A percentile compares a stretch with the other conserved stretches of the same genome.
These are phyloP conservation scores for Paguma larvata DNA, from an alignment of 2,797 vertebrate genomes.

Conservation along the genomic window DNA sequence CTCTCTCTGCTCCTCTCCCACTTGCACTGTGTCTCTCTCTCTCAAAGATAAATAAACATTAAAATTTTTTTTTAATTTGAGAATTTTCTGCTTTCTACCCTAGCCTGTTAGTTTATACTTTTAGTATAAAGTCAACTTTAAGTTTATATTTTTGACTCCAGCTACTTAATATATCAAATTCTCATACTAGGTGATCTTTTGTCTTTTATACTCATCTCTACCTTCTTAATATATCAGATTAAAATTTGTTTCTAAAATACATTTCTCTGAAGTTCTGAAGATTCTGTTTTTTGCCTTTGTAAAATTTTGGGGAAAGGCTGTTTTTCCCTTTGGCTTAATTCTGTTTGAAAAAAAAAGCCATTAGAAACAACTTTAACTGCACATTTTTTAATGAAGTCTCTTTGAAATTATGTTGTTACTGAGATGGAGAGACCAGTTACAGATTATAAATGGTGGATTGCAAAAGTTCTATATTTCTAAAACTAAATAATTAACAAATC, in stretches of 20 bases:
- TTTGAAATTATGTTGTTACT: conserved; percentile 21
- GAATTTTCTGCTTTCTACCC: background rate
- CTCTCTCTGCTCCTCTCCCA: too few species aligned
- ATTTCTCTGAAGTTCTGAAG: background rate
- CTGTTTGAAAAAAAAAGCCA: background rate
- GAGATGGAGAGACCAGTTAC: background rate
- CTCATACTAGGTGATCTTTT: background rate
- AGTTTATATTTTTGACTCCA: conserved; percentile 8
- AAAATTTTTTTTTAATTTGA: background rate
- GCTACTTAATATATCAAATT: background rate
- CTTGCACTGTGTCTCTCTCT: too few species aligned
- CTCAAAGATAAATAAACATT: too few species aligned
- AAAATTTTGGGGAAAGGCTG: background rate
- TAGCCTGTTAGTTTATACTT: background rate
- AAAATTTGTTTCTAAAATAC: background rate
- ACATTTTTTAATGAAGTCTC: conserved; percentile 2
- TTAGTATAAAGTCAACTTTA: conserved; percentile 19
- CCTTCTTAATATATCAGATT: conserved; percentile 54
- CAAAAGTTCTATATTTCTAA: conserved; percentile 27
- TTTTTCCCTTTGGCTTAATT: conserved; percentile 56
- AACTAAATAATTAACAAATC: background rate
- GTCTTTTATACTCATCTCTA: conserved; percentile 48
- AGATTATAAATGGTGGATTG: conserved; percentile 16
- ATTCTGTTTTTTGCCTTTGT: background rate
- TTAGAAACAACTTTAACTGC: background rate